Evolutionary conservation across 2,113 vertebrate species (phyloP), one percentile per base, ranked within the genome.

Genomic region (Drymodes brunneopygia): DNA sequence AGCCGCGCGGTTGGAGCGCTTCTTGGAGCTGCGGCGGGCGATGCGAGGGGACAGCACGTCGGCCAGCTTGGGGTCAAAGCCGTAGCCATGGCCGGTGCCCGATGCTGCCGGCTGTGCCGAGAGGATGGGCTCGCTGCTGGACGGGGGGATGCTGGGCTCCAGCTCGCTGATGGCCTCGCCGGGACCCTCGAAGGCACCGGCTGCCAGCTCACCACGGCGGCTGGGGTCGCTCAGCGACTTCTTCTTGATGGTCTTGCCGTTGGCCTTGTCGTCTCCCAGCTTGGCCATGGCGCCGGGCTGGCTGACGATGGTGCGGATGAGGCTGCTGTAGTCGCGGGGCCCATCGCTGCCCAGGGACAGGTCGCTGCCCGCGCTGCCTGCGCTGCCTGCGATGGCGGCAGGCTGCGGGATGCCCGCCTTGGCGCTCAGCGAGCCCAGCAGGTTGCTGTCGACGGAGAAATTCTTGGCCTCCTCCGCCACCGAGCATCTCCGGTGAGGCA

Each of bases 171-270:
- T 99, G 91, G 98, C 98, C 66, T 99, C 98, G 2, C 98, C 94
- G 1, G 98, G 98, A 47, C 98, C 98, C 89, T 98, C 98, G 1
- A 98, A 98, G 69, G 96, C 97, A 0, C 98, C 72, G 2, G 97
- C 91, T 3, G 92, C 93, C 42, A 98, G 92, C 79, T 99, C 98
- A 0, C 99, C 95, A 0, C 99, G 98, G 35, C 99, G 98, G 97
- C 99, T 99, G n/a, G 99, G 99, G 89, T 99, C 99, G 2, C 99
- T 99, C 94, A 99, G 98, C 1, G 99, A 99, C 94, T 99, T 99
- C 98, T 99, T 99, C 97, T 99, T 99, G 67, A 99, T 98, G 69
- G 98, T 98, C 97, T 99, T 99, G 44, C 99, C 98, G 1, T 98
- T 98, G 72, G 95, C 96, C 38, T 99, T 98, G 82, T 99, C 99